These are phyloP conservation scores for Etheostoma cragini DNA, from an alignment of 2,113 vertebrate genomes.

Conservation along the genomic window DNA sequence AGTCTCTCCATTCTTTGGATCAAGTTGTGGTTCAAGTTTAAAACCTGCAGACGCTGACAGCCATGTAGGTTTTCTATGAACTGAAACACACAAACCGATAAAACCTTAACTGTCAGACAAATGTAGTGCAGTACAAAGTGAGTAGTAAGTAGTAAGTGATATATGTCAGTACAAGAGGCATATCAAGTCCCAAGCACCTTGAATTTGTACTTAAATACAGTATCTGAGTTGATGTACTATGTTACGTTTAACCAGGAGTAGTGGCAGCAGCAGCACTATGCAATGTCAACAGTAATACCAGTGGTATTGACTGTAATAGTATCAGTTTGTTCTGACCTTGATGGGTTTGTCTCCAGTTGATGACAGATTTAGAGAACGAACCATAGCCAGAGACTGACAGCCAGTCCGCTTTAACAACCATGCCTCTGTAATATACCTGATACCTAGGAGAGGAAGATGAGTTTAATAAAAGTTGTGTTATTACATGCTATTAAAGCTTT, in stretches of 20 bases:
- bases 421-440: slow-evolving; percentile 22
- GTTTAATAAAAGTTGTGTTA: no score
- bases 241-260: no score
- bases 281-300: neutral
- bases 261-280: no score
- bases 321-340: neutral
- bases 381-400: neutral
- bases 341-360: slow-evolving; percentile 15
- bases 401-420: slow-evolving; percentile 7
- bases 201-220: no score
- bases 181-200: no score
- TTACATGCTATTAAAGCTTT: neutral
- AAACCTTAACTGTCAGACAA: no score
- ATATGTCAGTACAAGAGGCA: no score
- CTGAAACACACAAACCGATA: slow-evolving; percentile 69
- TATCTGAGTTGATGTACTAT: no score
- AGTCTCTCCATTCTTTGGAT: slow-evolving; percentile 90
- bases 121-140: no score
- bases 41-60: slow-evolving; percentile 84
- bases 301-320: neutral
- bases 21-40: slow-evolving; percentile 88
- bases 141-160: no score
- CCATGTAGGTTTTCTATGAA: slow-evolving; percentile 92
- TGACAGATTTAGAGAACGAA: slow-evolving; percentile 23
- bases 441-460: neutral